Conservation (phyloP, 2,888 invertebrate genomes). For the Scaptomyza parva region DNA sequence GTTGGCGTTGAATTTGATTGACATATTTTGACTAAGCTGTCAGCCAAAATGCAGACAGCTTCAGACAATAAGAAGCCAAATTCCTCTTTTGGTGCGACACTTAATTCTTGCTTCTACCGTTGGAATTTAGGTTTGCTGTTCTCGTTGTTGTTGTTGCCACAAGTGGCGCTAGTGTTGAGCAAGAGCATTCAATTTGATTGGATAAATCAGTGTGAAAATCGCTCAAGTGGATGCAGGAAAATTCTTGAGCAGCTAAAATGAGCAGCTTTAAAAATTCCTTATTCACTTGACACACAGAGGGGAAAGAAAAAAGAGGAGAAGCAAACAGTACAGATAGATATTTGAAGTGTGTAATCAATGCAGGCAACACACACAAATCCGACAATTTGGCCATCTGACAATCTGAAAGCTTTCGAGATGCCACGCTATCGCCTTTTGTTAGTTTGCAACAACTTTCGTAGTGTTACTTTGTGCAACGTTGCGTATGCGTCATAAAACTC, state of each 20-base stretch:
- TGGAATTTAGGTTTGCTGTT: conserved; percentile 37
- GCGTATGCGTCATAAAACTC: conserved; percentile 61
- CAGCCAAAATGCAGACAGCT: conserved; percentile 57
- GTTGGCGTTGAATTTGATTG: conserved; percentile 67
- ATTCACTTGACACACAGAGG: background rate
- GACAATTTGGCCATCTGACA: conserved; percentile 37
- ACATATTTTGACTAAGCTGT: conserved; percentile 77
- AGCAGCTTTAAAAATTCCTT: conserved; percentile 32
- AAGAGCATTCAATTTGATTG: conserved; percentile 61
- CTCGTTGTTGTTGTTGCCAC: conserved; percentile 24
- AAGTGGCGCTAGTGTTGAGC: conserved; percentile 36
- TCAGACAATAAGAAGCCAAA: conserved; percentile 56
- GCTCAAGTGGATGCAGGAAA: conserved; percentile 46
- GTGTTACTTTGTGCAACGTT: conserved; percentile 56
- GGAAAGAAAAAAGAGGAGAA: too few relatives aligned
- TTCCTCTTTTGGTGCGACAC: conserved; percentile 13
- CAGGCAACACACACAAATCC: conserved; percentile 22
- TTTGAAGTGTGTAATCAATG: conserved; percentile 36
- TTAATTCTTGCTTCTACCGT: conserved; percentile 39
- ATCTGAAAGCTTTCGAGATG: conserved; percentile 36
- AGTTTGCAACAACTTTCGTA: conserved; percentile 15
- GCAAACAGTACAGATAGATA: background rate
- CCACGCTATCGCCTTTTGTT: conserved; percentile 36
- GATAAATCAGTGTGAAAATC: conserved; percentile 35
- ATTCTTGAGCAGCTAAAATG: conserved; percentile 18